Conservation (phyloP, 2,888 invertebrate species). For the Cosmia pyralina region DNA sequence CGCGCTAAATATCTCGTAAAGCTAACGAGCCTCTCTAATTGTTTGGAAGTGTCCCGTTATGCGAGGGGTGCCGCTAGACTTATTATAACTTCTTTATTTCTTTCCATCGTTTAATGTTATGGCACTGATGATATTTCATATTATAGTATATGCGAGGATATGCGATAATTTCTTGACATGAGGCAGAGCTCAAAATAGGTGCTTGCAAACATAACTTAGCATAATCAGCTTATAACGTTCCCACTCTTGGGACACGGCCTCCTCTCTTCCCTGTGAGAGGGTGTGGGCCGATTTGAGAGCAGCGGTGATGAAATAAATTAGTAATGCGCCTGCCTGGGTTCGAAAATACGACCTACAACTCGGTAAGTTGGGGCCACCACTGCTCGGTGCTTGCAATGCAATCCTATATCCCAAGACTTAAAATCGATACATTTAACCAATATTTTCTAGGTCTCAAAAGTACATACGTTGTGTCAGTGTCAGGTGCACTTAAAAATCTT, state of each 20-base stretch:
- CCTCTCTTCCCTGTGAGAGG: too few species aligned
- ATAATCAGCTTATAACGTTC: too few species aligned
- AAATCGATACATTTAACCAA: background rate
- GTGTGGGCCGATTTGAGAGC: too few species aligned
- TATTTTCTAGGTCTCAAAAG: background rate
- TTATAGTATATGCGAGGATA: conserved; percentile 62
- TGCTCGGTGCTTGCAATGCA: too few species aligned
- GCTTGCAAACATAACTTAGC: too few species aligned
- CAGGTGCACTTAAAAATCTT: background rate
- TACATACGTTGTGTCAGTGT: background rate
- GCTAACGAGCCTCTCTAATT: conserved; percentile 88
- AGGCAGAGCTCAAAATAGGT: background rate
- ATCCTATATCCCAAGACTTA: too few species aligned
- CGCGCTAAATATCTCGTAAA: conserved; percentile 78
- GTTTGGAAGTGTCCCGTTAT: conserved; percentile 86
- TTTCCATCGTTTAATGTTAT: conserved; percentile 84
- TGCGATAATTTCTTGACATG: background rate
- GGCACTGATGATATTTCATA: conserved; percentile 83
- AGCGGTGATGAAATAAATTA: too few species aligned
- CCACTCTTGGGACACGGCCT: too few species aligned
- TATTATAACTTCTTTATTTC: conserved; percentile 80
- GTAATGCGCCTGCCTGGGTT: too few species aligned
- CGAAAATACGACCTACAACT: too few species aligned
- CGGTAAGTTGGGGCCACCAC: too few species aligned
- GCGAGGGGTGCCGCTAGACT: conserved; percentile 71